Base-by-base conservation (phyloP, 1,140 invertebrate species). In the Anoplophora glabripennis region DNA sequence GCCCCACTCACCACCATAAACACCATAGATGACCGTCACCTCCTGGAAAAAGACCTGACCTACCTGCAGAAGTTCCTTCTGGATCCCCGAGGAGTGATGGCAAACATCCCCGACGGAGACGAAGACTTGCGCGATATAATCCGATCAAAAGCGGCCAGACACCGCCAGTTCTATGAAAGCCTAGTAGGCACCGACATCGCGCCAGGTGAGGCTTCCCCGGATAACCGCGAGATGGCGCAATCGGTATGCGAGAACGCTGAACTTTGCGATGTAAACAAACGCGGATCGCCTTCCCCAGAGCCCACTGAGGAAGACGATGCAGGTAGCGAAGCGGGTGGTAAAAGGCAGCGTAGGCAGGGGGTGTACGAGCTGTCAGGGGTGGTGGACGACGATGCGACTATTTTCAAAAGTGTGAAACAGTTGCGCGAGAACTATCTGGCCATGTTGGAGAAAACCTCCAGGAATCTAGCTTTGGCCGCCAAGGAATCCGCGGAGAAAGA, bases 321-420 rank as follows among this genome's bases (percentile, higher is more conserved):
- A 15, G 52, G 53, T 56, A 53, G 48, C 45, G 14, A 21, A 21
- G 46, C 14, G 21, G 42, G 38, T 9, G 35, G 38, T 10, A 37
- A 46, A 44, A 34, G 70, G 37, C 66, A 71, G 52, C 60, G 70
- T 34, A 62, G 67, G 12, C 65, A 59, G 15, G 71, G 70, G 12
- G 69, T 70, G 7, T 68, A 61, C 49, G 59, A 71, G 45, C 33
- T 64, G 17, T 47, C 65, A 14, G 48, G 41, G 10, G 18, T 53
- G 1, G 28, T 60, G 14, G 48, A 58, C 47, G 54, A 59, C 33
- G 53, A 61, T 40, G 41, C 47, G 1, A 41, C 42, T 3, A 51
- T 61, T 34, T 74, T 74, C 54, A 61, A 69, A 33, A 72, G 69
- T 61, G 72, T 74, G 3, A 68, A 65, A 42, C 52, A 63, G 18